Conservation (phyloP, 2,113 vertebrate species). For the Ameiurus melas region DNA sequence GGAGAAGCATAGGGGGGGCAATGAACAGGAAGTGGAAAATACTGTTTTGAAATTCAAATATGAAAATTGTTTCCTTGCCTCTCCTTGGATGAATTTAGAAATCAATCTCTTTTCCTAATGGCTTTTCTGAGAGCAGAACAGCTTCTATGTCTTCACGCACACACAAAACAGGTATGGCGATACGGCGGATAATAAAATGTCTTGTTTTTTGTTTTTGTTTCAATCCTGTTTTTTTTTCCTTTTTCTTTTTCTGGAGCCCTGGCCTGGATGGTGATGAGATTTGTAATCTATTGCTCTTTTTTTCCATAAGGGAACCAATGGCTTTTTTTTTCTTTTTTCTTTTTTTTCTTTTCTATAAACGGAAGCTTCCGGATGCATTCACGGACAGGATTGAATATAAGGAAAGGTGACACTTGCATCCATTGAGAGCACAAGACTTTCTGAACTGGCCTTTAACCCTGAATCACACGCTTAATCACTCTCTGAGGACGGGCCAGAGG, state of each 20-base stretch:
- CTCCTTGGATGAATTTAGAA: background rate
- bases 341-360: too few species aligned
- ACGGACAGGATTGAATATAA: background rate
- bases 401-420: background rate
- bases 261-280: background rate
- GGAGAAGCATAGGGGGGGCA: background rate
- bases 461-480: background rate
- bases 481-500: background rate
- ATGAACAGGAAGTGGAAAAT: background rate
- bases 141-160: background rate
- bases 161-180: background rate
- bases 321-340: background rate
- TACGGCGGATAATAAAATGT: background rate
- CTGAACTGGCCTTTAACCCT: background rate
- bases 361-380: background rate
- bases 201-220: background rate
- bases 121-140: background rate
- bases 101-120: constrained; percentile 10
- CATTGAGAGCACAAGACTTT: background rate
- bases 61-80: background rate
- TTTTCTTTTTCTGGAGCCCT: background rate
- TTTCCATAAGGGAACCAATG: background rate
- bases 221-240: background rate
- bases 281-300: background rate
- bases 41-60: constrained; percentile 20